Evolutionary conservation across 1,140 invertebrate genomes (phyloP).

Genomic region (Cydia fagiglandana): DNA sequence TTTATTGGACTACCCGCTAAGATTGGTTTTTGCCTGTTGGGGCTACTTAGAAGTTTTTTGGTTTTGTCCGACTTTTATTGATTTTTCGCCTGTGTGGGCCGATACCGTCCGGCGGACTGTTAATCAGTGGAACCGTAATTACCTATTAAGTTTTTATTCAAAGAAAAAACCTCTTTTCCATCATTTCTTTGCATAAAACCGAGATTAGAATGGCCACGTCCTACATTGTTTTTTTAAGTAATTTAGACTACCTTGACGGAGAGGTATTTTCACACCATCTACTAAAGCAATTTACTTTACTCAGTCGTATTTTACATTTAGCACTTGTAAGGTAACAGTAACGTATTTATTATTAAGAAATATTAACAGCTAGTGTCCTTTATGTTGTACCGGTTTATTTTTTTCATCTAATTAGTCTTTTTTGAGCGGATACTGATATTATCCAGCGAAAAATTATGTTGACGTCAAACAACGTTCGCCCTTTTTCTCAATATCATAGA

Average conservation of each 20-base stretch:
- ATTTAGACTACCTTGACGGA: neutral
- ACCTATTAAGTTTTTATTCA: no score
- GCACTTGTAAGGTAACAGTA: neutral
- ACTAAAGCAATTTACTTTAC: neutral
- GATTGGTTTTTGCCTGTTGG: no score
- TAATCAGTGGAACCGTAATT: no score
- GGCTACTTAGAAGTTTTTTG: no score
- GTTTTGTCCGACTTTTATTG: no score
- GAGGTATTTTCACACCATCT: neutral
- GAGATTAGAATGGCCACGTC: no score
- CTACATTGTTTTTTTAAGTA: no score
- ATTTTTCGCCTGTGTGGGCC: no score
- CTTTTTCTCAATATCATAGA: neutral
- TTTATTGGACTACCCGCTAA: no score
- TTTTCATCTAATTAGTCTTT: neutral
- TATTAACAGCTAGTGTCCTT: neutral
- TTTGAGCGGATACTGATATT: neutral
- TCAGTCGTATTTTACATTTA: neutral
- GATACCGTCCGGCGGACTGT: no score
- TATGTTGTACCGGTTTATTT: neutral
- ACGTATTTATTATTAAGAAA: constrained; percentile 8
- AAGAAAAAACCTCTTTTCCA: no score
- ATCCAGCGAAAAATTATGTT: neutral
- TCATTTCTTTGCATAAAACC: no score
- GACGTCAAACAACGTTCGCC: neutral